Evolutionary conservation across 2,888 invertebrate species (phyloP), one percentile per base, ranked within the genome.

Genomic region (Athrips mouffetella): DNA sequence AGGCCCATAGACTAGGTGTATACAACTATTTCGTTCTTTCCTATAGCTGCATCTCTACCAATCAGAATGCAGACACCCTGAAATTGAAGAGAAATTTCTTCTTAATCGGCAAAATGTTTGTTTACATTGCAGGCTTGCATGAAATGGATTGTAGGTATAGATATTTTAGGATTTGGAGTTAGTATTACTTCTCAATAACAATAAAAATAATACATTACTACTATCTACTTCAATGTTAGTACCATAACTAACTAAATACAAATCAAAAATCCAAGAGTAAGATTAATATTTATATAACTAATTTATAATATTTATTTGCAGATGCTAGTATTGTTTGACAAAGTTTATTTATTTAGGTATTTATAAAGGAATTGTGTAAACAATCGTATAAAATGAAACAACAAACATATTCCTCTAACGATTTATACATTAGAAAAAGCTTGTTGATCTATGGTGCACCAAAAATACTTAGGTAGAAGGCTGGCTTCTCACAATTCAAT

Each of bases 361-460:
- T 16, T 46, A 48, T 44, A 51, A 50, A 47, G 47, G 35, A 50
- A 46, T 29, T 47, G 47, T 39, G 42, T 42, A 50, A 51, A 51
- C 35, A 49, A 37, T 3, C 6, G 37, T 37, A 18, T 37, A 37
- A 67, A 79, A 76, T 76, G 53, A 77, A 79, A 78, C 72, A 63
- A 63, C 51, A 58, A 50, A 55, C 58, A 59, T 65, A 61, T 40
- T 39, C 63, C 55, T 65, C 71, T 69, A 76, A 79, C 73, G 72
- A 63, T 74, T 77, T 67, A 73, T 73, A 78, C 76, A 78, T 80
- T 73, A 76, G 74, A 71, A 59, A n/a, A 62, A 72, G 68, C 70
- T 59, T 67, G 65, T 66, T 52, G 67, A 70, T 74, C 55, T 62
- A 60, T 65, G 71, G 60, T 70, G 63, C 59, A 67, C 56, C 65